A percentile compares a stretch with the other conserved stretches of the same genome.
Conservation (phyloP, 2,888 invertebrate genomes). For the Ashinkailepas kermadecensis region DNA sequence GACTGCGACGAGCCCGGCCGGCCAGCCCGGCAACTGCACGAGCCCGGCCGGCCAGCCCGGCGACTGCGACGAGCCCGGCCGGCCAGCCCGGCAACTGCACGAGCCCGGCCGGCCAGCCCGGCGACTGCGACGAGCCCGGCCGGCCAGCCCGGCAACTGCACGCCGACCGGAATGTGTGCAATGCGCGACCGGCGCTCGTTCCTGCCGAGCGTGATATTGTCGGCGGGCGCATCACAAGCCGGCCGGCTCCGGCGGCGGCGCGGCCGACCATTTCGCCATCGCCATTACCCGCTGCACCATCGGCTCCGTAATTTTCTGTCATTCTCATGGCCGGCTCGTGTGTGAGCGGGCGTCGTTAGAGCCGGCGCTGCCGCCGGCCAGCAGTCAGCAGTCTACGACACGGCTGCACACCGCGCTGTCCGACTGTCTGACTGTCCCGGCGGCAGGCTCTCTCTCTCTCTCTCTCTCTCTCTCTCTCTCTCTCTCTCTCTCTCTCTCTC, state of each 20-base stretch:
- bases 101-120: neutral
- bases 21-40: neutral
- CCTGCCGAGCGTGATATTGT: neutral
- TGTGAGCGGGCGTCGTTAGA: neutral
- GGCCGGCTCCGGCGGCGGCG: neutral
- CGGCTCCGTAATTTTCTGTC: neutral
- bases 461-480: no score
- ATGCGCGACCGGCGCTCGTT: neutral
- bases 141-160: neutral
- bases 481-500: no score
- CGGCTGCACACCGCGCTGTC: no score
- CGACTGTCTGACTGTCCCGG: no score
- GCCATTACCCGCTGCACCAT: neutral
- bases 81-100: conserved; percentile 1
- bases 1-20: neutral
- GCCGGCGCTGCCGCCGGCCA: neutral
- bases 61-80: neutral
- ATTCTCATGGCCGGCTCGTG: conserved; percentile 17
- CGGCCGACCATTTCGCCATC: neutral
- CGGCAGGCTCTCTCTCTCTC: no score
- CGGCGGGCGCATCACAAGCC: neutral
- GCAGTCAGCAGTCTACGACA: no score
- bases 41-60: neutral
- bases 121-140: neutral
- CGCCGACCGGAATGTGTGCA: neutral